Evolutionary conservation across 1,140 invertebrate species (phyloP), one percentile per base, ranked within the genome.

Genomic region (Drosophila lacteicornis): DNA sequence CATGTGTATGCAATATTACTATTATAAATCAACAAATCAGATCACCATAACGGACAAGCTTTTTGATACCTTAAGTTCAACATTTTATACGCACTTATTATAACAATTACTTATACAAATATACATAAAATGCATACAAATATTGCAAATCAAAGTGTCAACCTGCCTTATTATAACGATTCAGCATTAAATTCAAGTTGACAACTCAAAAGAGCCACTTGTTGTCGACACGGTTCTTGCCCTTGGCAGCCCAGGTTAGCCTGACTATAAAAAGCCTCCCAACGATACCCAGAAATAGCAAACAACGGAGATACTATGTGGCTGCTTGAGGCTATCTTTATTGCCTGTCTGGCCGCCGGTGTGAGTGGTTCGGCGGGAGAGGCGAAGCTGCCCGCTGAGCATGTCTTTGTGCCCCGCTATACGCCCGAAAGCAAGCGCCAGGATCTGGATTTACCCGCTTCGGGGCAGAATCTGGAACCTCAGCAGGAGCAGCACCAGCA

Each of bases 401-500:
- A 49, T 55, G 2, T 45, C 2, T 75, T 65, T 59, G 36, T 59
- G 13, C 71, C 79, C 1, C 79, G 86, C 5, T 91, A 91, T 19
- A 90, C 81, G 0, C 68, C 63, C 0, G 79, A 90, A 1, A 71
- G 70, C 47, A 91, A 90, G 22, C 71, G 75, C 9, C 56, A 82
- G 65, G 79, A 85, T 11, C 50, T 59, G 19, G 63, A 76, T 4
- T 17, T 75, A 40, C 46, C 67, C 6, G 53, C 68, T 11, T 12
- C 70, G 7, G 50, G 15, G 1, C 53, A 40, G 8, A 33, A n/a
- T 2, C 12, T 27, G 2, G 42, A 63, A 42, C 7, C 36, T 27
- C 49, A 51, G 33, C 49, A 51, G 33, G 17, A 45, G 6, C 15
- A 27, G 38, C 8, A 33, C 25, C 43, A 46, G 33, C 17, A 53